Evolutionary conservation across 2,797 vertebrate species (phyloP).

Genomic region (Myotis pilosus): DNA sequence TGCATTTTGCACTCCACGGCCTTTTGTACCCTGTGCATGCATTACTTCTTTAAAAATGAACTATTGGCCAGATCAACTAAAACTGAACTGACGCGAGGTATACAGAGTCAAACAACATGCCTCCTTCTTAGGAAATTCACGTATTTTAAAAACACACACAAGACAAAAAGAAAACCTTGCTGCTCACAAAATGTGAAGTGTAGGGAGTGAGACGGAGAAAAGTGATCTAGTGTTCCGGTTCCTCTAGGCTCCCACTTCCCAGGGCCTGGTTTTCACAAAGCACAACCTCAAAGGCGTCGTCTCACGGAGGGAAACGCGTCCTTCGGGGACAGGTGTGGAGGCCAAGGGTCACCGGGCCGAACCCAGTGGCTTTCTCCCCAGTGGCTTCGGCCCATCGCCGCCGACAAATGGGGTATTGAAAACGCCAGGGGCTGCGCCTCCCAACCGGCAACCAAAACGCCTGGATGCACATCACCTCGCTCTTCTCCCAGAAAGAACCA

Average conservation of each 20-base stretch:
- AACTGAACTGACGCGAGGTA: neutral
- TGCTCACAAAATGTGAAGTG: slow-evolving; percentile 7
- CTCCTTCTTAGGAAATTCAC: neutral
- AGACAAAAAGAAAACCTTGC: neutral
- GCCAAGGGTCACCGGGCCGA: slow-evolving; percentile 3
- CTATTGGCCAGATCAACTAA: neutral
- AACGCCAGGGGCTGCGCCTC: neutral
- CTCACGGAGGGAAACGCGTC: neutral
- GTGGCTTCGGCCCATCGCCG: neutral
- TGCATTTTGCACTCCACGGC: neutral
- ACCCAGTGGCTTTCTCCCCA: neutral
- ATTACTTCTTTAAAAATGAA: slow-evolving; percentile 31
- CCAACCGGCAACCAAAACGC: neutral
- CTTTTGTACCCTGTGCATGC: neutral
- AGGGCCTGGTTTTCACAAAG: neutral
- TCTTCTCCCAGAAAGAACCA: neutral
- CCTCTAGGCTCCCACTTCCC: neutral
- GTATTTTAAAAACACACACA: neutral
- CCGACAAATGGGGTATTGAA: slow-evolving; percentile 19
- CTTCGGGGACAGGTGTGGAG: neutral
- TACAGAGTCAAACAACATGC: neutral
- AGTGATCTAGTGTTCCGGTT: neutral
- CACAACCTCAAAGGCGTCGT: neutral
- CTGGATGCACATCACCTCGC: slow-evolving; percentile 29
- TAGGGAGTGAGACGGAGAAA: neutral